Base-by-base conservation (phyloP, 2,797 vertebrate genomes). In the Mionectes olivaceus region DNA sequence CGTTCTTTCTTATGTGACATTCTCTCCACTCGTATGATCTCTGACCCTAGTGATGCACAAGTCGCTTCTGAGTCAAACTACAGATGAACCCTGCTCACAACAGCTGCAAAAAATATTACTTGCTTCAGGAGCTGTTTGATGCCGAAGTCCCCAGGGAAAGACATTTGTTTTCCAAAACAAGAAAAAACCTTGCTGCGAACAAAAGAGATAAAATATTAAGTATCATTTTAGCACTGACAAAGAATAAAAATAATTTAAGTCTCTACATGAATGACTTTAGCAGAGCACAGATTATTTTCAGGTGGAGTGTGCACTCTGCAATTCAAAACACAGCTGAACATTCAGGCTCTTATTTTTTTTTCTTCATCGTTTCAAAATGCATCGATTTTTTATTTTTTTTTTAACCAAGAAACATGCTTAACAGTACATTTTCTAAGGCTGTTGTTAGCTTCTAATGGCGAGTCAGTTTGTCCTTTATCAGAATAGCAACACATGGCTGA, bases 381-480 rank as follows among this genome's bases (percentile, higher is more conserved):
- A 71, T 81, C 59, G 68, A 80, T 11, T 46, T 22, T 69, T 83
- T 18, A 7, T 9, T 11, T 46, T 22, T 76, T 71, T 69, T 76
- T 59, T 2, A 7, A 64, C 47, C 7, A 1, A 55, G 87, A 83
- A 50, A 8, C 69, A 9, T 43, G 63, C 41, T 79, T 88, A 79
- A 84, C 85, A 32, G 73, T 79, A n/a, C 61, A 55, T 93, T 95
- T 94, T 91, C 44, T 67, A 35, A 90, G 91, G 87, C 68, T 75
- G 84, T 44, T 69, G 84, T 86, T 88, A 73, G 53, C 63, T 86
- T 94, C 83, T 92, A 83, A 84, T 37, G 68, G 91, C 2, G 16
- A 91, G 73, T 81, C 84, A 75, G 61, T 94, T 81, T 93, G 76
- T 94, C 87, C 91, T 93, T 94, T 97, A 93, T 96, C 95, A 92